Base-by-base conservation (phyloP, 2,888 invertebrate species). In the Acanthosepion pharaonis region DNA sequence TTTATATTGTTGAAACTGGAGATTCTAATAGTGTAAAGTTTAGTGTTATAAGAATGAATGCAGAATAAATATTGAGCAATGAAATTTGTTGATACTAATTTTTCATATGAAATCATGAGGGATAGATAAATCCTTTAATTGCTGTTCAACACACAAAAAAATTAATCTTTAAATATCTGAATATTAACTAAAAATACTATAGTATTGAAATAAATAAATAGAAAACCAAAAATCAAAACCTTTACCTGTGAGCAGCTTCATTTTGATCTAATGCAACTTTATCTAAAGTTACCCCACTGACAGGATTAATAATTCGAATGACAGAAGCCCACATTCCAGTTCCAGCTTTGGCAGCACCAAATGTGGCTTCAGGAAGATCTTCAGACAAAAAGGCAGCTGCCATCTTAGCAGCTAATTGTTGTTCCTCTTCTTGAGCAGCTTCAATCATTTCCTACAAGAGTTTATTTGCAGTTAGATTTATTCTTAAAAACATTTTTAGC, bases 381-480 rank as follows among this genome's bases (percentile, higher is more conserved):
- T 99, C 99, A 94, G 99, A 99, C 3, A 99, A 98, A 96, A 99
- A 99, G 18, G 99, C 99, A 96, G 99, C 99, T 0, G 99, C 99
- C 98, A 99, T 99, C 98, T 99, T 99, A 96, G 98, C 98, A 0
- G 99, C 99, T 94, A 99, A 98, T 96, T 99, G 99, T 95, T 99
- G 98, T 97, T 99, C 99, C 96, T 99, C 99, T 93, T 99, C 99
- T 0, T 99, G 99, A 4, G 99, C 99, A 0, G 99, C 99, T 97
- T 99, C 99, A 95, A 99, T 98, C 99, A 99, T 99, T 98, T 99
- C 97, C 97, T 97, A 94, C 15, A 95, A 49, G 91, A 28, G 91
- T n/a, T 8, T 91, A 51, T 20, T 28, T 25, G 33, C 5, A 93
- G 48, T 9, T 5, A 33, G 92, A 94, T 94, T 28, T 93, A 25